Base-by-base conservation (phyloP, 2,888 invertebrate species). In the Rhodophaea formosa region DNA sequence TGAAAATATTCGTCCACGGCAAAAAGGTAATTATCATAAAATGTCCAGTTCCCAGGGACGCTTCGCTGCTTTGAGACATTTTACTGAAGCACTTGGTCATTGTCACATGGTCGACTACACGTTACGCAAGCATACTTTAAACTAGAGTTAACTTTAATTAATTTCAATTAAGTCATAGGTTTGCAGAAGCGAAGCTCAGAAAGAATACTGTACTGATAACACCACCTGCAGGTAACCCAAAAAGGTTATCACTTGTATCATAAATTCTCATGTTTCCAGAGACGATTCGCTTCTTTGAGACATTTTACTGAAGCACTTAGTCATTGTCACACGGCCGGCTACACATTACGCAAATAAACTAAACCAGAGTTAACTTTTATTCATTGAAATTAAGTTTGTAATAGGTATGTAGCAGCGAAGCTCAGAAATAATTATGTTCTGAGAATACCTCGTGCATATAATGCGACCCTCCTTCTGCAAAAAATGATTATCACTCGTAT, bases 41-140 rank as follows among this genome's bases (percentile, higher is more conserved):
- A 72, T 74, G 74, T 69, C 73, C 69, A 67, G 83, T 86, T 88
- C 87, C 78, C 88, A 88, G 82, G 58, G 68, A 69, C 83, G 88
- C 74, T 87, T 68, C 70, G 83, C 57, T 86, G 86, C 60, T 62
- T 75, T 75, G 80, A 82, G 88, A 86, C 86, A 84, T 84, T 86
- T 84, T 76, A 23, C 39, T 16, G 42, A 35, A 35, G 14, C 30
- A 47, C 47, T 17, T 47, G 17, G 54, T 35, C 15, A 12, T 17
- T 55, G 54, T 55, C 54, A 16, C 54, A 35, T 10, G 45, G 16
- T 16, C 54, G 17, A 16, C 16, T 30, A 15, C 45, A 46, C 47
- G 16, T 1, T 32, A 6, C 7, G 8, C 8, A 29, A 32, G 51
- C 30, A 44, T 7, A 44, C 8, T 15, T 23, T 45, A 45, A 45